Percentiles rank a stretch among this genome's conserved stretches.
Evolutionary conservation across 2,888 invertebrate species (phyloP).

Genomic region (Platypus cylindrus): DNA sequence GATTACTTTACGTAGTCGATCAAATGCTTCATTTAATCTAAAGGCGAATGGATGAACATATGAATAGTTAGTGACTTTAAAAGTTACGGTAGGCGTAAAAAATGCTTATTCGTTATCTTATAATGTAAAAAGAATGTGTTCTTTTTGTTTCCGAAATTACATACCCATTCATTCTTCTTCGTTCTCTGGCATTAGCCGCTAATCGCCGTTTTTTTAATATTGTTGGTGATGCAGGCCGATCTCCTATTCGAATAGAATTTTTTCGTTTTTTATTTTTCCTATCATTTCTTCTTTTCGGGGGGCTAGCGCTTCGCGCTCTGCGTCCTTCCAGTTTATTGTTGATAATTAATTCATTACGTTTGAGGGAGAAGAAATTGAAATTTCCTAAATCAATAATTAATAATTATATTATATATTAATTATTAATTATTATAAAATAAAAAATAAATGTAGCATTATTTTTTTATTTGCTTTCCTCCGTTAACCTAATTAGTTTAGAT

Average conservation of each 20-base stretch:
- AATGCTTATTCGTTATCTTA: no score
- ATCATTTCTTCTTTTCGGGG: constrained; percentile 14
- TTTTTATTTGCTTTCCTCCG: no score
- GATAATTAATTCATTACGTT: constrained; percentile 20
- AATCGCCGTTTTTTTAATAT: constrained; percentile 48
- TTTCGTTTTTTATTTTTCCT: constrained; percentile 18
- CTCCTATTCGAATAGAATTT: constrained; percentile 22
- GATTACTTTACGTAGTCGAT: constrained; percentile 52
- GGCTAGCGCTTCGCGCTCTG: constrained; percentile 3
- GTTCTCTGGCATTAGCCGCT: constrained; percentile 60
- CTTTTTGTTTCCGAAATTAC: no score
- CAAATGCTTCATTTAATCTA: constrained; percentile 55
- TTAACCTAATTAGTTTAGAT: no score
- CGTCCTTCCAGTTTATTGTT: not conserved
- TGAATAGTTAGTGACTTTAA: no score
- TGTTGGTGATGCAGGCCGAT: constrained; percentile 31
- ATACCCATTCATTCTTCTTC: constrained; percentile 54
- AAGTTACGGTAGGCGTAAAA: no score
- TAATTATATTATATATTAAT: no score
- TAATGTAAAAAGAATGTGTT: no score
- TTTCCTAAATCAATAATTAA: constrained; percentile 16
- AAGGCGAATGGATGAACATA: no score
- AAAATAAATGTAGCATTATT: no score
- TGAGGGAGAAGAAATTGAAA: constrained; percentile 26
- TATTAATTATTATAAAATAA: no score